phyloP scores from a whole-genome alignment of 2,113 vertebrate genomes.

The Ophthalmolycus amberensis region DNA sequence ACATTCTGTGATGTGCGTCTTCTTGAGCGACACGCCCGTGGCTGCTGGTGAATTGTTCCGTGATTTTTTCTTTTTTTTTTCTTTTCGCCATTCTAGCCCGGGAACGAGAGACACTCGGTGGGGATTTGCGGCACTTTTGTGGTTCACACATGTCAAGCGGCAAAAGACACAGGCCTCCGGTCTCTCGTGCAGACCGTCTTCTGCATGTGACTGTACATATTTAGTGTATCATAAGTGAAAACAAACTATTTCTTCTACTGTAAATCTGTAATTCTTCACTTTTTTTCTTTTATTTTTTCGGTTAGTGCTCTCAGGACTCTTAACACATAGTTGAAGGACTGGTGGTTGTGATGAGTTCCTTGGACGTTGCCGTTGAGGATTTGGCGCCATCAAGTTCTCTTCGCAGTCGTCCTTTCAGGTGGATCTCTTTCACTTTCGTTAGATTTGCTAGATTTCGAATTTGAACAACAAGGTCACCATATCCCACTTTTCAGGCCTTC shows the following conservation, averaged over 20 bases:
- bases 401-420: slow-evolving; percentile 63
- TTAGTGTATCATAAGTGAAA: slow-evolving; percentile 89
- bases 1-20: slow-evolving; percentile 69
- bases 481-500: slow-evolving; percentile 61
- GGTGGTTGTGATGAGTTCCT: slow-evolving; percentile 72
- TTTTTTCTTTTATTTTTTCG: slow-evolving; percentile 86
- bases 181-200: slow-evolving; percentile 75
- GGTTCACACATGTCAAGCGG: slow-evolving; percentile 69
- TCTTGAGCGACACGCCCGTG: slow-evolving; percentile 70
- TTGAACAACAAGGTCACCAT: slow-evolving; percentile 64
- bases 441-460: slow-evolving; percentile 43
- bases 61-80: slow-evolving; percentile 29
- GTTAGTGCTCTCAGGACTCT: slow-evolving; percentile 99
- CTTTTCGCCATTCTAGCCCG: slow-evolving; percentile 65
- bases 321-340: slow-evolving; percentile 88
- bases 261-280: slow-evolving; percentile 88
- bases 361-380: slow-evolving; percentile 59
- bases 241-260: slow-evolving; percentile 91
- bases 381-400: slow-evolving; percentile 48
- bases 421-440: slow-evolving; percentile 65
- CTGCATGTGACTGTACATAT: slow-evolving; percentile 85
- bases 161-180: slow-evolving; percentile 76
- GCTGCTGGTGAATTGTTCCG: slow-evolving; percentile 74
- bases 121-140: slow-evolving; percentile 75
- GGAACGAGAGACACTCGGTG: slow-evolving; percentile 69